Evolutionary conservation across 1,140 invertebrate genomes (phyloP), one percentile per base, ranked within the genome.

Genomic region (Rhynchophorus ferrugineus): DNA sequence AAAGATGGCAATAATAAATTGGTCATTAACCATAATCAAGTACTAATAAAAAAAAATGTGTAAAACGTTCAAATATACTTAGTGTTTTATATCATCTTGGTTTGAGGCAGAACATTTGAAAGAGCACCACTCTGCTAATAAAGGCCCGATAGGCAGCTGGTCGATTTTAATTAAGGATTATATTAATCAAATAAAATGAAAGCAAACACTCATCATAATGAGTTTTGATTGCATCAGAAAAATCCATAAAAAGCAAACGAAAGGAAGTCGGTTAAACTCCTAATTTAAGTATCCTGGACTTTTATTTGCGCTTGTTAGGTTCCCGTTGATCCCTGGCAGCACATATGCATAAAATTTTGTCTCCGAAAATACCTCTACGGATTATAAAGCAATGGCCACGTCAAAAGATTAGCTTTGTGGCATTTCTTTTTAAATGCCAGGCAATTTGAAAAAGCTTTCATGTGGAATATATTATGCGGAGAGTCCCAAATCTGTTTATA

Each of bases 371-470:
- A 17, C 41, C 38, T 50, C 39, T 37, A 43, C 38, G 48, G 48
- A 24, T 37, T 52, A 52, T 44, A 45, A 52, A 52, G 43, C 20
- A 44, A 18, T 51, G 24, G 39, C 44, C 44, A 41, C 49, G 33
- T 44, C 33, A 41, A 52, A 43, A 52, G 49, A 52, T 52, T 52
- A 52, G 36, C 42, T 52, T 46, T 52, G 42, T 52, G 49, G 49
- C 43, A 52, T 52, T 52, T 52, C 29, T 45, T 52, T 52, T 44
- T 52, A 45, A 52, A 52, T 45, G 42, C 18, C 49, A 45, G 33
- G 20, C 33, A 37, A 51, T 35, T 43, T 34, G 33, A 37, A 45
- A 52, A 37, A 35, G 29, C 33, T 46, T 46, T 45, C 35, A 52
- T 45, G 35, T 44, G 18, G 29, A 45, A 44, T 52, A 43, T 45